These are phyloP conservation scores for Amphipyra tragopoginis DNA, from an alignment of 2,888 invertebrate species.

Conservation along the genomic window DNA sequence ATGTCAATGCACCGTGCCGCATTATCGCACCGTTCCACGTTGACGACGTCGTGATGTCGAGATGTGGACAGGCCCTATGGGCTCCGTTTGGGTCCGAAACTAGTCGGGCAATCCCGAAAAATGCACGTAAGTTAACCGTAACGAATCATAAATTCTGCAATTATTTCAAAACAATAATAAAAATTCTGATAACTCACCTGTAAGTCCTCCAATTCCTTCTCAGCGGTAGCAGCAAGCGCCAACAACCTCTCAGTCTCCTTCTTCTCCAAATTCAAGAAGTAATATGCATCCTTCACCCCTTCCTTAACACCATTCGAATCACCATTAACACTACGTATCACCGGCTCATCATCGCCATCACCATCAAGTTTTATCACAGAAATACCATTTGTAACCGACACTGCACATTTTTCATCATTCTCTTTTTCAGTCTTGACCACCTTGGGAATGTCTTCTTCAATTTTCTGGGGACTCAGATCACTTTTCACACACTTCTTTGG, in stretches of 20 bases:
- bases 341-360: constrained; percentile 67
- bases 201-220: constrained; percentile 91
- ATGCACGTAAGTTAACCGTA: no score
- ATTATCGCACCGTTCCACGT: no score
- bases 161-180: neutral
- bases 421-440: constrained; percentile 65
- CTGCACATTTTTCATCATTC: constrained; percentile 73
- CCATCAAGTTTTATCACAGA: constrained; percentile 80
- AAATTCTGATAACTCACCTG: constrained; percentile 70
- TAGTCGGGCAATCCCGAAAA: no score
- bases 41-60: no score
- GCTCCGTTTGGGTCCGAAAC: no score
- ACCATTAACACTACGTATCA: constrained; percentile 68
- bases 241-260: constrained; percentile 93
- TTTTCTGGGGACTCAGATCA: constrained; percentile 78
- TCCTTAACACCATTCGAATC: constrained; percentile 64
- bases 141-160: no score
- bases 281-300: constrained; percentile 93
- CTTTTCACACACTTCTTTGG: constrained; percentile 87
- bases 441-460: constrained; percentile 75
- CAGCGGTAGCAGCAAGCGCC: constrained; percentile 91
- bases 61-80: no score
- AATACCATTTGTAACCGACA: constrained; percentile 68
- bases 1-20: no score
- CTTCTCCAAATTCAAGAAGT: constrained; percentile 94